Conservation (phyloP, 2,113 vertebrate species). For the Loxodonta africana region DNA sequence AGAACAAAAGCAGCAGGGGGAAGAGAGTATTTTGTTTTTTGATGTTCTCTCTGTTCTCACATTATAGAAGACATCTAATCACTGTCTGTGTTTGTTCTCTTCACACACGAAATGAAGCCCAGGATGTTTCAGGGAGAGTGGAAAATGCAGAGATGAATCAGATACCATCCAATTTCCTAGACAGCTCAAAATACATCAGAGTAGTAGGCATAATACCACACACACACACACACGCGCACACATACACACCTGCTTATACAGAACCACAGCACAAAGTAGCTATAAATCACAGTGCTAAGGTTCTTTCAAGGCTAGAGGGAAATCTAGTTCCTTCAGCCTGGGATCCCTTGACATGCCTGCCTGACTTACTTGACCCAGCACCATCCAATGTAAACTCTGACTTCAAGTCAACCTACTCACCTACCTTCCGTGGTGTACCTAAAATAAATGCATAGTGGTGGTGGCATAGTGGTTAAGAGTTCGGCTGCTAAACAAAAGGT, state of each 20-base stretch:
- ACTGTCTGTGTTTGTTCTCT: neutral
- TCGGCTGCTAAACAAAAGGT: no score
- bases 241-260: neutral
- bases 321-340: neutral
- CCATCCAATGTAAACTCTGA: neutral
- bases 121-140: neutral
- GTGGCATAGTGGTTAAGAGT: no score
- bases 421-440: neutral
- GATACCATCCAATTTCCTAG: neutral
- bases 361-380: neutral
- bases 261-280: neutral
- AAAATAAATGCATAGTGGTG: neutral
- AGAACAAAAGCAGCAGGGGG: neutral
- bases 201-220: neutral
- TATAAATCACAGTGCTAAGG: neutral
- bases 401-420: neutral
- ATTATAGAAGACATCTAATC: neutral
- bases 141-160: neutral
- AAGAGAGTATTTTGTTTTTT: neutral
- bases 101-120: neutral
- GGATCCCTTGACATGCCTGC: neutral
- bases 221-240: fast-evolving
- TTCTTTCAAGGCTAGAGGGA: neutral
- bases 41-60: neutral
- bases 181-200: neutral